Base-by-base conservation (phyloP, 2,797 vertebrate species). In the Microcaecilia unicolor region DNA sequence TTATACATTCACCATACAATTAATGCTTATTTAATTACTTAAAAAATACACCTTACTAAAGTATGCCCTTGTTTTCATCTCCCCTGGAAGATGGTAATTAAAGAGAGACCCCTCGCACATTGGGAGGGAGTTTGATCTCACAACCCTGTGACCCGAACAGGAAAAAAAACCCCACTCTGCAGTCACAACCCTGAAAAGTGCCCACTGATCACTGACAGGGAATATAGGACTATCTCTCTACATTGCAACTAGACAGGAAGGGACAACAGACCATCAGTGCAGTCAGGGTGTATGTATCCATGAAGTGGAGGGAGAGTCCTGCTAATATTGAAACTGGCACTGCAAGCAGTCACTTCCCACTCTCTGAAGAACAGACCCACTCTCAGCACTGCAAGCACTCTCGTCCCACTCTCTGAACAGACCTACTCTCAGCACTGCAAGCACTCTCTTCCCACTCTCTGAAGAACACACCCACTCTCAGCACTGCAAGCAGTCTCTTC, bases 1-100 rank as follows among this genome's bases (percentile, higher is more conserved):
- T 76, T 61, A 71, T 46, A 52, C 46, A 54, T 72, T 69, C 44
- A 53, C 50, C 48, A 41, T 36, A 55, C 48, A 64, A 73, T 72
- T 76, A 71, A 74, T 51, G 48, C 57, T 44, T 18, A 44, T 56
- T 64, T 72, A 74, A 70, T 52, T 51, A 26, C 51, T 74, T 64
- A 34, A 51, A n/a, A n/a, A 68, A 57, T 54, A 61, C 41, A 26
- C 37, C 41, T 57, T 47, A 46, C 32, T 20, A 37, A 10, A 14
- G 20, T 51, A 20, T 44, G 48, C 12, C 21, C 26, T 23, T 29
- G 14, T 25, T 24, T 17, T 34, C 37, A 45, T 41, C 31, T 6
- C 28, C 48, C 7, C 2, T 22, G 6, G 41, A 30, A 32, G 41
- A 66, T 47, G 41, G 63, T 62, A 69, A 64, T 64, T 61, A 55